A percentile compares a stretch with the other conserved stretches of the same genome.
These are phyloP conservation scores for Silurus asotus DNA, from an alignment of 2,113 vertebrate species.

Conservation along the genomic window DNA sequence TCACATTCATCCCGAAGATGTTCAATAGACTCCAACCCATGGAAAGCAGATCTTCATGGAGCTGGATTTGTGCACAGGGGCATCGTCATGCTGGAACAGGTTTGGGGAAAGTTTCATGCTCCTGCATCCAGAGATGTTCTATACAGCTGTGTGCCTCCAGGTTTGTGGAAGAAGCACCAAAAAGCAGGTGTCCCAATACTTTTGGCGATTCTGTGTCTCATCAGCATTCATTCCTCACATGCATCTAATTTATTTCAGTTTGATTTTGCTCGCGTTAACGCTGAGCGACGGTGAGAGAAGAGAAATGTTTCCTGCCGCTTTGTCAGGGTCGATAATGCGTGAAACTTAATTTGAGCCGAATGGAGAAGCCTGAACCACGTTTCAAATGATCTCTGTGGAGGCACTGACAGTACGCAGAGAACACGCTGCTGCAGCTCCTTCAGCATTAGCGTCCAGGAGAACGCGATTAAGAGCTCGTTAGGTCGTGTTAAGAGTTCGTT, in stretches of 20 bases:
- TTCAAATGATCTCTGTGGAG: conserved; percentile 43
- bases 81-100: too few species aligned
- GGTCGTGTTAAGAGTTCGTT: background rate
- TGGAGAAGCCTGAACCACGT: conserved; percentile 39
- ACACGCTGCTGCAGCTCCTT: conserved; percentile 25
- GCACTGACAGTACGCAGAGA: conserved; percentile 53
- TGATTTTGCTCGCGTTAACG: background rate
- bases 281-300: background rate
- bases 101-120: too few species aligned
- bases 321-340: background rate
- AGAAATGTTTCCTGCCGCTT: conserved; percentile 4
- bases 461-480: conserved; percentile 44
- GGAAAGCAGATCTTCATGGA: too few species aligned
- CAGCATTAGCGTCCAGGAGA: conserved; percentile 49
- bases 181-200: too few species aligned
- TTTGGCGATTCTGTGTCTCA: background rate
- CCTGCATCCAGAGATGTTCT: too few species aligned
- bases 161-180: too few species aligned
- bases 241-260: background rate
- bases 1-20: too few species aligned
- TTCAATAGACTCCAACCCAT: too few species aligned
- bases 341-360: conserved; percentile 44
- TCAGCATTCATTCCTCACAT: background rate
- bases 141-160: too few species aligned
- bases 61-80: too few species aligned